Conservation (phyloP, 1,140 invertebrate species). For the Oppia nitens region DNA sequence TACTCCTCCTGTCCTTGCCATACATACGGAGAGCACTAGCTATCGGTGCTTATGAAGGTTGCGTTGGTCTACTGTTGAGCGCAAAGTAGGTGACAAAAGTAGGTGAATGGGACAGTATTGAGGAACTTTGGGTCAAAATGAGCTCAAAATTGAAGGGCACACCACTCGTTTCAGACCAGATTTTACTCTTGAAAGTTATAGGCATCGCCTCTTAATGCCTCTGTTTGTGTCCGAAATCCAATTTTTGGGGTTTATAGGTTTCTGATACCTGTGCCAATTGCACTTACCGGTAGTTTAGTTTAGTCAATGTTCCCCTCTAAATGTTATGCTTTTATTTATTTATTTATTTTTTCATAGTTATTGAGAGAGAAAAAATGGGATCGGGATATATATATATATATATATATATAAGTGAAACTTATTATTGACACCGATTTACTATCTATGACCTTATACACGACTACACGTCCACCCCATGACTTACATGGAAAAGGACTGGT, state of each 20-base stretch:
- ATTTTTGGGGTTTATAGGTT: not conserved
- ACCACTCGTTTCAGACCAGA: not conserved
- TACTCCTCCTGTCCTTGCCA: not conserved
- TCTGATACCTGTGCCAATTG: no score
- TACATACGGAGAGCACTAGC: no score
- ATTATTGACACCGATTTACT: no score
- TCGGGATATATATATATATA: no score
- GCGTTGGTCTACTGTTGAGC: not conserved
- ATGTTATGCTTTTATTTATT: not conserved
- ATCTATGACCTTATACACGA: no score
- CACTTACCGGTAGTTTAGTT: not conserved
- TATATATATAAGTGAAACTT: no score
- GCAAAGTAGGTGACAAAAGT: slow-evolving; percentile 3
- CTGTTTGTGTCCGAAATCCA: not conserved
- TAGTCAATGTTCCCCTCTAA: not conserved
- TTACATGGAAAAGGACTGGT: no score
- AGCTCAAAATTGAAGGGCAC: not conserved
- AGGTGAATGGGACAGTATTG: not conserved
- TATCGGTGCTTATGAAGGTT: not conserved
- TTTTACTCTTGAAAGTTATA: no score
- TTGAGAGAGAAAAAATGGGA: no score
- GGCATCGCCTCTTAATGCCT: no score
- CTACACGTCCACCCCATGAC: no score
- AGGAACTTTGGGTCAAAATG: not conserved
- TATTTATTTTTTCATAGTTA: no score